Evolutionary conservation across 2,888 invertebrate genomes (phyloP), one percentile per base, ranked within the genome.

Genomic region (Altica lythri): DNA sequence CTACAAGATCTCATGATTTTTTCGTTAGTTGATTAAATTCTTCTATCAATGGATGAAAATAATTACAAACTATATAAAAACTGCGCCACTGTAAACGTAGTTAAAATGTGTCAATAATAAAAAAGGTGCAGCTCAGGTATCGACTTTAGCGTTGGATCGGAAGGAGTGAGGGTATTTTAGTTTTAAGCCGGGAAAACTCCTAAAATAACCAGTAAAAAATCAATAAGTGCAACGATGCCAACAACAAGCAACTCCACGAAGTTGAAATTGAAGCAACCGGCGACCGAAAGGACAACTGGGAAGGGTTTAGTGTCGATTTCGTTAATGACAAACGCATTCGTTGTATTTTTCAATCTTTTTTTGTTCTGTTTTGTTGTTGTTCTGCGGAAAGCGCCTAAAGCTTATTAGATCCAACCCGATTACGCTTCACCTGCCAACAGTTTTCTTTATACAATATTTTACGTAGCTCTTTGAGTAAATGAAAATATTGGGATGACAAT

Each of bases 121-220:
- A 60, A 51, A 60, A 40, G 58, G 58, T 58, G 55, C 58, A 56
- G 55, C 58, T 50, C 48, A 51, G 50, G 58, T 58, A 55, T 56
- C 53, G 56, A 32, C 44, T 49, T 51, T 47, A 16, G 44, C 49
- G 44, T 49, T 49, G 40, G 49, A 49, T 40, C 49, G 49, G 49
- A 49, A 49, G 37, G 19, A 54, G 54, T 59, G 43, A 55, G 59
- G 58, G 59, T 57, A 59, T 61, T 64, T 64, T 57, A 61, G 64
- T 65, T 65, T 64, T 62, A 59, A 64, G 61, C 65, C 55, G 59
- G 58, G 48, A 48, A 59, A 67, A 68, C 67, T 69, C 70, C 70
- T 69, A 69, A 70, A 70, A 70, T 70, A 70, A 70, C 68, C 61
- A 61, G 65, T 63, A 67, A 70, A 69, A 67, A 70, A 70, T 70